phyloP scores from a whole-genome alignment of 2,797 vertebrate genomes.

The Alosa sapidissima region DNA sequence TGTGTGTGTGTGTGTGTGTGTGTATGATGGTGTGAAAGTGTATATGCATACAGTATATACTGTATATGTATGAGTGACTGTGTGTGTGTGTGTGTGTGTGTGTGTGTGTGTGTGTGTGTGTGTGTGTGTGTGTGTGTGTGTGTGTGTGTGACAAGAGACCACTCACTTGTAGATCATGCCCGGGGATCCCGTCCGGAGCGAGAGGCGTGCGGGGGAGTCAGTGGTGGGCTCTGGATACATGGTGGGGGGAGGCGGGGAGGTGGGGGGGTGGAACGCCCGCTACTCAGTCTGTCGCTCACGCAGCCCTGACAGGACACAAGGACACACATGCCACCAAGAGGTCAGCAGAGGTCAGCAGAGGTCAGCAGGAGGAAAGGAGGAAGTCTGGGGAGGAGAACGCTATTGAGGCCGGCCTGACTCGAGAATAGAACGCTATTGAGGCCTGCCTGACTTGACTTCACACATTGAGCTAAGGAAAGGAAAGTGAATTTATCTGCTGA shows the following conservation, averaged over 20 bases:
- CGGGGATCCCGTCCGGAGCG: constrained; percentile 82
- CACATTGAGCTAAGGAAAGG: not conserved
- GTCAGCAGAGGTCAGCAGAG: not conserved
- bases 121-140: not conserved
- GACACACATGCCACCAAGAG: not conserved
- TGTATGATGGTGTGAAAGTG: too few species aligned
- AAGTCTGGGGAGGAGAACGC: too few species aligned
- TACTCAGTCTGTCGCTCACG: constrained; percentile 42
- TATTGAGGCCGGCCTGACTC: too few species aligned
- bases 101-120: not conserved
- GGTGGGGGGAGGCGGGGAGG: constrained; percentile 50
- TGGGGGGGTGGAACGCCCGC: constrained; percentile 59
- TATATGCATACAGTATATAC: too few species aligned
- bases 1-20: too few species aligned
- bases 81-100: too few species aligned
- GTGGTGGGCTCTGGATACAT: constrained; percentile 90
- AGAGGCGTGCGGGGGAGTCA: constrained; percentile 86
- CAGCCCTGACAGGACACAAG: constrained; percentile 34
- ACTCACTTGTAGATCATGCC: constrained; percentile 87
- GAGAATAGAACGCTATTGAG: not conserved
- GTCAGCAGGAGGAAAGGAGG: too few species aligned
- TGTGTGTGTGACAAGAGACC: not conserved
- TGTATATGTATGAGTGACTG: too few species aligned
- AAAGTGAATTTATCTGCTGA: not conserved
- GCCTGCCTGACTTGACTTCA: not conserved